Conservation (phyloP, 2,888 invertebrate species). For the Agriopis leucophaearia region DNA sequence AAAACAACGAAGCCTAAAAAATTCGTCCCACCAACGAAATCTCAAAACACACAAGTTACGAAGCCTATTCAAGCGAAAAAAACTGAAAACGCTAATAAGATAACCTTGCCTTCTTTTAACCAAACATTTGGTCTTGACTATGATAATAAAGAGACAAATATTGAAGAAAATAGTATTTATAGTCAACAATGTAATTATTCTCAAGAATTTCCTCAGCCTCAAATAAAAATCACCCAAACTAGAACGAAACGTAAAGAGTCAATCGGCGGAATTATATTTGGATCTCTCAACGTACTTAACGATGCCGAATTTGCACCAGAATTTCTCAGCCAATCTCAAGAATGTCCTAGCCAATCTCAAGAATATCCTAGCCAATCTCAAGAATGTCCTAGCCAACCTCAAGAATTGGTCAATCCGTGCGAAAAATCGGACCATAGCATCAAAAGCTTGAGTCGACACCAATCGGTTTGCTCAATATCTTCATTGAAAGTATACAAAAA, state of each 20-base stretch:
- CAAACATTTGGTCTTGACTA: conserved; percentile 10
- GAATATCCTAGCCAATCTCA: conserved; percentile 38
- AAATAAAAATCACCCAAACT: neutral
- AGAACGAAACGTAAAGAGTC: conserved; percentile 10
- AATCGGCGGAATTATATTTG: conserved; percentile 62
- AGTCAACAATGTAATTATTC: neutral
- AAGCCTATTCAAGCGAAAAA: conserved; percentile 1
- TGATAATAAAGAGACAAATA: neutral
- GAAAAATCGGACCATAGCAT: conserved; percentile 45
- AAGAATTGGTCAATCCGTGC: conserved; percentile 39
- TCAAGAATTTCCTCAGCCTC: conserved; percentile 1
- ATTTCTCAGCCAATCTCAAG: neutral
- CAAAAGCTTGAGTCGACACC: conserved; percentile 49
- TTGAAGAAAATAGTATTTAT: neutral
- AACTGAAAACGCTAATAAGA: conserved; percentile 3
- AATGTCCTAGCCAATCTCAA: conserved; percentile 16
- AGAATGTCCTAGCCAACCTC: conserved; percentile 16
- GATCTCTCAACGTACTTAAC: conserved; percentile 67
- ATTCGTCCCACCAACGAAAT: conserved; percentile 63
- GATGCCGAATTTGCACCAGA: conserved; percentile 45
- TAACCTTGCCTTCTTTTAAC: conserved; percentile 8
- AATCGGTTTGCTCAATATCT: conserved; percentile 62
- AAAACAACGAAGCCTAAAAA: conserved; percentile 55
- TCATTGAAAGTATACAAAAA: conserved; percentile 71
- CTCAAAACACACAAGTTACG: conserved; percentile 1